Evolutionary conservation across 2,888 invertebrate genomes (phyloP).

Genomic region (Listrodromus nycthemerus): DNA sequence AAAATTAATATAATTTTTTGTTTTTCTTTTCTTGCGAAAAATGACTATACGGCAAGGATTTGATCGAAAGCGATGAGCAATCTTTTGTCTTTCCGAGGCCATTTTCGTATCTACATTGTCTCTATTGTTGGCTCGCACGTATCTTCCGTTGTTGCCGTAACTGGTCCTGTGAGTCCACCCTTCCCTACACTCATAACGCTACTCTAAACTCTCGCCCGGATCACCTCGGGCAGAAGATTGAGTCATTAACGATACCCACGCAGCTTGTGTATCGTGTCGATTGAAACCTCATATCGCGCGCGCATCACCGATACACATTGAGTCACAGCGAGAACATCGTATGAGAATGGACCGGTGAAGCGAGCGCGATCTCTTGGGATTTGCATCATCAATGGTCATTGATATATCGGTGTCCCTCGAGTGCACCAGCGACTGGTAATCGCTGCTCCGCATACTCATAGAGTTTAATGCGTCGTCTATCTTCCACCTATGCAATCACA

Average conservation of each 20-base stretch:
- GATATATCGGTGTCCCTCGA: slow-evolving; percentile 55
- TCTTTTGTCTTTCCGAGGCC: not conserved
- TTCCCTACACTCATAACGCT: slow-evolving; percentile 7
- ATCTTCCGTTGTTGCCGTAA: slow-evolving; percentile 18
- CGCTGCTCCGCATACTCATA: slow-evolving; percentile 19
- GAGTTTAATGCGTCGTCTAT: slow-evolving; percentile 33
- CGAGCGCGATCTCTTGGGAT: slow-evolving; percentile 41
- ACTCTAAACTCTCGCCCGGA: not conserved
- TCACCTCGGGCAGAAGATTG: slow-evolving; percentile 11
- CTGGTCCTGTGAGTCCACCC: not conserved
- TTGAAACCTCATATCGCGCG: slow-evolving; percentile 49
- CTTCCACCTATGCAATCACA: slow-evolving; percentile 49
- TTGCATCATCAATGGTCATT: slow-evolving; percentile 65
- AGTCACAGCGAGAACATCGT: slow-evolving; percentile 35
- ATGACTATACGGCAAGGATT: not conserved
- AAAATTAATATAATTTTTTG: no score
- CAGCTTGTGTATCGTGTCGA: slow-evolving; percentile 28
- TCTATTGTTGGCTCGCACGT: not conserved
- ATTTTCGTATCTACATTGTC: not conserved
- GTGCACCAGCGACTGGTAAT: slow-evolving; percentile 38
- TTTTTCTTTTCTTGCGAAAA: not conserved
- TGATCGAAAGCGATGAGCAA: not conserved
- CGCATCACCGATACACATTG: slow-evolving; percentile 32
- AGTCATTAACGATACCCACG: slow-evolving; percentile 51
- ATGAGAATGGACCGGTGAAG: not conserved